These are phyloP conservation scores for Protosalanx chinensis DNA, from an alignment of 2,797 vertebrate species.

Conservation along the genomic window DNA sequence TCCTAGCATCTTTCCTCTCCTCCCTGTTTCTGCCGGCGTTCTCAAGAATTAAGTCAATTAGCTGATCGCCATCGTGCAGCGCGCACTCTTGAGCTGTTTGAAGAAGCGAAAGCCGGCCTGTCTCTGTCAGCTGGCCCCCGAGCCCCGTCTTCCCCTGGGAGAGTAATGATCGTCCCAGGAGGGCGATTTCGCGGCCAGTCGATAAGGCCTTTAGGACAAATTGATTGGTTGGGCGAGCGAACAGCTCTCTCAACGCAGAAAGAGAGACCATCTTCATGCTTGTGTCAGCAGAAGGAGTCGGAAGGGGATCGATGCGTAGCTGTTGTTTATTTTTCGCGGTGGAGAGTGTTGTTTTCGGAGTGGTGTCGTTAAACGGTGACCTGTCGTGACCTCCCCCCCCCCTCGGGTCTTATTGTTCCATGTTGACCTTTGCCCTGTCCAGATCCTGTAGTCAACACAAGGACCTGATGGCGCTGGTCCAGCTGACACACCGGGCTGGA, in stretches of 20 bases:
- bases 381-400: neutral
- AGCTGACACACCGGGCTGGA: slow-evolving; percentile 84
- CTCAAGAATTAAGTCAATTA: neutral
- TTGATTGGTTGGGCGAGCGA: neutral
- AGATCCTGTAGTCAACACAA: slow-evolving; percentile 90
- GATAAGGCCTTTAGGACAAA: neutral
- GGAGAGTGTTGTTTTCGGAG: neutral
- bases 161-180: neutral
- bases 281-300: neutral
- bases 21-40: no score
- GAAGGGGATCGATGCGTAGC: neutral
- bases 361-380: neutral
- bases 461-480: slow-evolving; percentile 89
- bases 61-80: neutral
- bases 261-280: neutral
- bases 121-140: neutral
- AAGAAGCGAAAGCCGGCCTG: neutral
- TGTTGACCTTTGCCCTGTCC: slow-evolving; percentile 37
- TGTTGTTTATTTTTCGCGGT: neutral
- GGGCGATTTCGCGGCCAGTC: neutral
- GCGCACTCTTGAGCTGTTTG: neutral
- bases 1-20: no score
- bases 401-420: neutral
- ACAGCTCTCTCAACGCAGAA: neutral
- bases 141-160: neutral